Conservation (phyloP, 2,797 vertebrate genomes). For the Urocyon cinereoargenteus region DNA sequence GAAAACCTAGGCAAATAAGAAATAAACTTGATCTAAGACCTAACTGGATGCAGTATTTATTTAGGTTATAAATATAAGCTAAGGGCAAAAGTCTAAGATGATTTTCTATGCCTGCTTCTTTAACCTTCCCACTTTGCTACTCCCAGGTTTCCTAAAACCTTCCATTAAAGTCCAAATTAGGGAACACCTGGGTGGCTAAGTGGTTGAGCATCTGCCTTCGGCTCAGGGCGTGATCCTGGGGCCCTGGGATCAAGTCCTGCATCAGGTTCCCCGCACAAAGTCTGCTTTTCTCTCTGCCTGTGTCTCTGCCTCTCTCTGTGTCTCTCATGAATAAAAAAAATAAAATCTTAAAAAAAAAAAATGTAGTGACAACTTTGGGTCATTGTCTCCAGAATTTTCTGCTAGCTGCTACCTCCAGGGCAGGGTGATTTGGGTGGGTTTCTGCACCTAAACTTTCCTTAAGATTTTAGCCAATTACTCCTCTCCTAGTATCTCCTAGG, state of each 20-base stretch:
- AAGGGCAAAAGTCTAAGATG: not conserved
- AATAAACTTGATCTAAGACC: not conserved
- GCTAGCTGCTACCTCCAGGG: not conserved
- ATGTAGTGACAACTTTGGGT: not conserved
- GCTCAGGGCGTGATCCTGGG: too few species aligned
- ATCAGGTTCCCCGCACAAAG: too few species aligned
- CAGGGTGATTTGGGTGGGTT: not conserved
- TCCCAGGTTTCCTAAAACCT: not conserved
- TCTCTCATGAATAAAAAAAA: too few species aligned
- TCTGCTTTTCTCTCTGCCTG: too few species aligned
- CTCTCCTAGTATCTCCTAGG: not conserved
- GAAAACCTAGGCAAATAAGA: not conserved
- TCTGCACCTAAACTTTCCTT: not conserved
- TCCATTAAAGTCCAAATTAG: not conserved
- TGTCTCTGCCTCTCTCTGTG: too few species aligned
- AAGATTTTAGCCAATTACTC: not conserved
- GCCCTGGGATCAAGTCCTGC: too few species aligned
- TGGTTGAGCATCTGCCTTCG: too few species aligned
- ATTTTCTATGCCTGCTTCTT: slow-evolving; percentile 24
- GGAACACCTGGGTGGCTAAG: too few species aligned
- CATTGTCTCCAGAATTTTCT: slow-evolving; percentile 15
- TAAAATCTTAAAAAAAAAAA: too few species aligned
- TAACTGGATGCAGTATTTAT: not conserved
- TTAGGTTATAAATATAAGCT: not conserved
- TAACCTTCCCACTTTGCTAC: not conserved